Evolutionary conservation across 2,797 vertebrate genomes (phyloP).

Genomic region (Cichlasoma orientale): DNA sequence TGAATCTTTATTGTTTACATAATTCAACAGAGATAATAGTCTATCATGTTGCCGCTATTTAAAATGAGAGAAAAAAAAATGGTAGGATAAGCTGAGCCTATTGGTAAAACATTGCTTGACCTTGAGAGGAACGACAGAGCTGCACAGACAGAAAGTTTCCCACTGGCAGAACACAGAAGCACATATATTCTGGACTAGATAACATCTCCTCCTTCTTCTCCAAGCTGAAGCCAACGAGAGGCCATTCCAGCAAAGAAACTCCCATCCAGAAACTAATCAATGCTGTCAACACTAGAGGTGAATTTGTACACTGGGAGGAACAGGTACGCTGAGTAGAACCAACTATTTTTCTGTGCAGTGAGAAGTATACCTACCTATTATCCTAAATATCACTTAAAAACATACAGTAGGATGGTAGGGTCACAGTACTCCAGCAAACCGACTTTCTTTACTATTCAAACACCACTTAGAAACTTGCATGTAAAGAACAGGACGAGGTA

Average conservation of each 20-base stretch:
- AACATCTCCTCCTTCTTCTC: constrained; percentile 57
- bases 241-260: constrained; percentile 63
- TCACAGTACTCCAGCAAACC: constrained; percentile 59
- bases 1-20: constrained; percentile 84
- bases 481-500: constrained; percentile 70
- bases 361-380: constrained; percentile 57
- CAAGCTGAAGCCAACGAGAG: constrained; percentile 15
- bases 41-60: constrained; percentile 68
- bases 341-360: constrained; percentile 57
- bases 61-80: constrained; percentile 59
- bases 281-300: constrained; percentile 63
- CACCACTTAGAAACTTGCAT: constrained; percentile 63
- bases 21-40: constrained; percentile 81
- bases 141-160: constrained; percentile 81
- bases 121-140: constrained; percentile 83
- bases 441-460: constrained; percentile 67
- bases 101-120: constrained; percentile 63
- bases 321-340: constrained; percentile 60
- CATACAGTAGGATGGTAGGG: constrained; percentile 56
- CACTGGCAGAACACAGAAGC: constrained; percentile 85
- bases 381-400: constrained; percentile 69
- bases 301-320: constrained; percentile 61
- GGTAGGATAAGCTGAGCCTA: constrained; percentile 58
- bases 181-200: constrained; percentile 78
- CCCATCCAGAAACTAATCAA: constrained; percentile 78